Conservation (phyloP, 2,113 vertebrate species). For the Hippolais icterina region DNA sequence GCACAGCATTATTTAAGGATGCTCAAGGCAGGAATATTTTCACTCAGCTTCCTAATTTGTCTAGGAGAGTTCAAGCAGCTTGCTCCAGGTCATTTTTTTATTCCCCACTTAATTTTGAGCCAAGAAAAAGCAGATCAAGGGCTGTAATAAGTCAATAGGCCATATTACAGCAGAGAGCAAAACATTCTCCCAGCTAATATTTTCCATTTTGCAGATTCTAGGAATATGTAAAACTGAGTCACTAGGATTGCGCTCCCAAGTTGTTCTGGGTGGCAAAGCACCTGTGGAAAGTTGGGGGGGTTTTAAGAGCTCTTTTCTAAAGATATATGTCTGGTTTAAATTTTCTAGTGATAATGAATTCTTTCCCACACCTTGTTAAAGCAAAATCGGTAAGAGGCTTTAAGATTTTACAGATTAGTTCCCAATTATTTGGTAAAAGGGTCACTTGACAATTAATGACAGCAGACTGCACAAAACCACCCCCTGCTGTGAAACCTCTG, state of each 20-base stretch:
- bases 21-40: background rate
- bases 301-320: background rate
- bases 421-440: background rate
- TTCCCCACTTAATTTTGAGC: background rate
- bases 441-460: background rate
- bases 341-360: background rate
- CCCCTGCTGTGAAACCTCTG: background rate
- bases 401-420: background rate
- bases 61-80: background rate
- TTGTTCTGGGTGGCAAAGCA: constrained; percentile 27
- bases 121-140: too few relatives aligned
- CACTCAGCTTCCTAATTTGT: background rate
- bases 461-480: background rate
- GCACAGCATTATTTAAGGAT: background rate
- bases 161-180: too few relatives aligned
- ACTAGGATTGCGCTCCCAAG: background rate
- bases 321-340: background rate
- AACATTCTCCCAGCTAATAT: too few relatives aligned
- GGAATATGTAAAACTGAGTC: too few relatives aligned
- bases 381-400: background rate
- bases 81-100: background rate
- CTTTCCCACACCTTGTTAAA: background rate
- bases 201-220: too few relatives aligned
- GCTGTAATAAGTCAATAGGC: too few relatives aligned
- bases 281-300: background rate